phyloP scores from a whole-genome alignment of 2,113 vertebrate species.

The Chloebia gouldiae region DNA sequence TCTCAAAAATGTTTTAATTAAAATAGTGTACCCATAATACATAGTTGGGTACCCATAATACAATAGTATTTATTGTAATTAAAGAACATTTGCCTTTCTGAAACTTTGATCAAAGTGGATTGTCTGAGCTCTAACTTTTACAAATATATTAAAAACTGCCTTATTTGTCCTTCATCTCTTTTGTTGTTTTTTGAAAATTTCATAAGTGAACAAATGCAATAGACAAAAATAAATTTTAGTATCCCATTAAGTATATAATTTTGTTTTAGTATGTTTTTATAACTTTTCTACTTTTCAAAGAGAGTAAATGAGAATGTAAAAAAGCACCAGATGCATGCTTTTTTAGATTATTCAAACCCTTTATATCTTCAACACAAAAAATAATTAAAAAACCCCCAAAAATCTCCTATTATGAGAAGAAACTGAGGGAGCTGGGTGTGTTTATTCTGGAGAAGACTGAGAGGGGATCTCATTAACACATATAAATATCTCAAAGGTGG shows the following conservation, averaged over 20 bases:
- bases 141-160: background rate
- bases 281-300: background rate
- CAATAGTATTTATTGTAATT: background rate
- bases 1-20: background rate
- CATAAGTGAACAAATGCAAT: background rate
- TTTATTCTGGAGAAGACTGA: background rate
- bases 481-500: background rate
- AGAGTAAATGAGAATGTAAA: background rate
- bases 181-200: background rate
- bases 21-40: rapidly evolving
- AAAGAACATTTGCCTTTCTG: background rate
- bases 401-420: background rate
- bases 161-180: background rate
- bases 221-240: background rate
- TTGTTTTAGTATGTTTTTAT: background rate
- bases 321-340: rapidly evolving
- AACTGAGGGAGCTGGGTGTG: background rate
- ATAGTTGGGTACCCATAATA: background rate
- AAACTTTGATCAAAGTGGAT: background rate
- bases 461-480: background rate
- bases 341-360: background rate
- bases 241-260: background rate
- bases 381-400: background rate
- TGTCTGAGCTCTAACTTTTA: background rate
- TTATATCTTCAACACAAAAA: background rate